These are phyloP conservation scores for Epistrophella euchroma DNA, from an alignment of 2,888 invertebrate genomes.

Conservation along the genomic window DNA sequence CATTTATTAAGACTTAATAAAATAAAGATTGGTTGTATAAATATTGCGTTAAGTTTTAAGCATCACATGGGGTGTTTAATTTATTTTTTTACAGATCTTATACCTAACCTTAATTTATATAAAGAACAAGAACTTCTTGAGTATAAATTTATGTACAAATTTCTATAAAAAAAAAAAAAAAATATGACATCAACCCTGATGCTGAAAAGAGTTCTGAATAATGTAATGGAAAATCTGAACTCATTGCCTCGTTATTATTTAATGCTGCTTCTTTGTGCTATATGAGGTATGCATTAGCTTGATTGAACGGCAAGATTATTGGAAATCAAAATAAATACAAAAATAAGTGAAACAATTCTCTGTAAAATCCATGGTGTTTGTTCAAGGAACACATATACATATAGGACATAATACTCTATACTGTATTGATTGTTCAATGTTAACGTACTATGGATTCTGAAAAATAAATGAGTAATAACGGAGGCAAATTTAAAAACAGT, in stretches of 20 bases:
- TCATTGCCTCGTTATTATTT: constrained; percentile 45
- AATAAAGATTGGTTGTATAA: too few species aligned
- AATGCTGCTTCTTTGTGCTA: constrained; percentile 7
- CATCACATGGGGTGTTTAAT: too few species aligned
- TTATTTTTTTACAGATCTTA: background rate
- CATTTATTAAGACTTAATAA: too few species aligned
- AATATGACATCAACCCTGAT: background rate
- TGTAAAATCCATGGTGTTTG: background rate
- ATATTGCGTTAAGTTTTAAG: too few species aligned
- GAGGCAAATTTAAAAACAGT: too few species aligned
- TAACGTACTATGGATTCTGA: too few species aligned
- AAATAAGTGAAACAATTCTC: background rate
- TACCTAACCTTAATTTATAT: background rate
- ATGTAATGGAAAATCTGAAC: constrained; percentile 4
- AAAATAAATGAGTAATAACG: too few species aligned
- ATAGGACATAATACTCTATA: too few species aligned
- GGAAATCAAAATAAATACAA: background rate
- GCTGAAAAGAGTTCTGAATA: background rate
- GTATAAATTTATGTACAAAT: too few species aligned
- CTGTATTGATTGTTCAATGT: too few species aligned
- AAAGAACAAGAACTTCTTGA: too few species aligned
- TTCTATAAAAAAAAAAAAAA: constrained; percentile 2
- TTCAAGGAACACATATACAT: too few species aligned
- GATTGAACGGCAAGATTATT: background rate
- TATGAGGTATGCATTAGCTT: constrained; percentile 29